A percentile compares a stretch with the other conserved stretches of the same genome.
phyloP scores from a whole-genome alignment of 2,797 vertebrate species.

The Odontamblyopus rebecca region DNA sequence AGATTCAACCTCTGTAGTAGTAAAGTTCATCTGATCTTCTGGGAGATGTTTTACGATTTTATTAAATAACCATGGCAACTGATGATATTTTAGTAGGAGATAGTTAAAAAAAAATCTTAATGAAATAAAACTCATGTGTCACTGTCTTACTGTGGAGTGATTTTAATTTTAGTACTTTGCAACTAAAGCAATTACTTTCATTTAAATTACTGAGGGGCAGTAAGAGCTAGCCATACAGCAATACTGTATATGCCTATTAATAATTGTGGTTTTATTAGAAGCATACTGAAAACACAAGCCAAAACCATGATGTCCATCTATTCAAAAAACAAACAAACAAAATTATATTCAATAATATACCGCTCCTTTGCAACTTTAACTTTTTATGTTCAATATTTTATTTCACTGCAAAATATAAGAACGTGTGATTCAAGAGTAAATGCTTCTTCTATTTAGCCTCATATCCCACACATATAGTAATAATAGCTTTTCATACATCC shows the following conservation, averaged over 20 bases:
- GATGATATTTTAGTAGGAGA: neutral
- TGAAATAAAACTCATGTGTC: neutral
- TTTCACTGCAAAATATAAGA: neutral
- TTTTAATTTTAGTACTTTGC: neutral
- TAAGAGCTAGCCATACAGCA: neutral
- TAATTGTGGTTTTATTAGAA: neutral
- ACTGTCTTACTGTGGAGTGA: neutral
- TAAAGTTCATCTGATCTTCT: constrained; percentile 27
- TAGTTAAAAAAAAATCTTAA: neutral
- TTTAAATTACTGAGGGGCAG: neutral
- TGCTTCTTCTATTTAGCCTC: neutral
- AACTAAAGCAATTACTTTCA: neutral
- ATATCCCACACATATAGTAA: neutral
- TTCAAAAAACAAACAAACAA: too few relatives aligned
- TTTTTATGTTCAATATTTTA: neutral
- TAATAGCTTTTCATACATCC: neutral
- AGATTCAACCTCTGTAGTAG: constrained; percentile 26
- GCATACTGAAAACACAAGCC: neutral
- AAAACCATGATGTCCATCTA: neutral
- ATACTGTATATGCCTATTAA: neutral
- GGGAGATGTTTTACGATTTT: constrained; percentile 23
- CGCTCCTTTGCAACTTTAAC: neutral
- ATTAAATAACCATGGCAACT: constrained; percentile 35
- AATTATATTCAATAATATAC: too few relatives aligned
- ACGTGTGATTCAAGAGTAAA: neutral